Evolutionary conservation across 2,888 invertebrate genomes (phyloP), one percentile per base, ranked within the genome.

Genomic region (Agonopterix alstromeriana): DNA sequence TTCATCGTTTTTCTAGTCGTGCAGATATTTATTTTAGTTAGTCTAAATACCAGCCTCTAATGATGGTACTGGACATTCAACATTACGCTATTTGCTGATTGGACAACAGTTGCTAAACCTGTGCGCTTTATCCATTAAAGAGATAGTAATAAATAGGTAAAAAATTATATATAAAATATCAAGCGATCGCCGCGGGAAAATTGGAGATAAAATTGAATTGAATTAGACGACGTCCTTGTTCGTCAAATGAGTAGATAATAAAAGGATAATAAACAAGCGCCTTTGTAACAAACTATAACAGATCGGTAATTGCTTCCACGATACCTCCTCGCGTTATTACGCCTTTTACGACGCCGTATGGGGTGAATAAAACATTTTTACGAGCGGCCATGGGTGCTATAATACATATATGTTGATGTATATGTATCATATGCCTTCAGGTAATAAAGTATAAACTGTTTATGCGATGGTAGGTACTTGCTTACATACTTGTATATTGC

Each of bases 341-440:
- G 82, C 80, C 85, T 86, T 88, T 88, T 86, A 88, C 88, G 88
- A 87, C 80, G 82, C 83, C 85, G 87, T 86, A 87, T 86, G 86
- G 87, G 87, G 86, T 81, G 86, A 86, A 87, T 88, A 87, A 88
- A 88, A 85, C 88, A 87, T 87, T 86, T 87, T 88, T 88, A 88
- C 87, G 87, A 86, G 73, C 86, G 84, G 81, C 85, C 85, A 86
- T 86, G 84, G 81, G 70, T 81, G 76, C 81, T 80, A 84, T 85
- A 77, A 80, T 82, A 81, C 74, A 73, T 76, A 77, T 66, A 65
- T 62, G 56, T 64, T 61, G 58, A 8, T 42, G 36, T 42, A 35
- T n/a, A 56, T 62, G 57, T 60, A 55, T 61, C 62, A 61, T 61
- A 66, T 63, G 61, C 60, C 57, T 66, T 63, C 70, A 75, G 69